Percentiles rank a stretch among this genome's conserved stretches.
Conservation (phyloP, 2,113 vertebrate genomes). For the Gadus chalcogrammus region DNA sequence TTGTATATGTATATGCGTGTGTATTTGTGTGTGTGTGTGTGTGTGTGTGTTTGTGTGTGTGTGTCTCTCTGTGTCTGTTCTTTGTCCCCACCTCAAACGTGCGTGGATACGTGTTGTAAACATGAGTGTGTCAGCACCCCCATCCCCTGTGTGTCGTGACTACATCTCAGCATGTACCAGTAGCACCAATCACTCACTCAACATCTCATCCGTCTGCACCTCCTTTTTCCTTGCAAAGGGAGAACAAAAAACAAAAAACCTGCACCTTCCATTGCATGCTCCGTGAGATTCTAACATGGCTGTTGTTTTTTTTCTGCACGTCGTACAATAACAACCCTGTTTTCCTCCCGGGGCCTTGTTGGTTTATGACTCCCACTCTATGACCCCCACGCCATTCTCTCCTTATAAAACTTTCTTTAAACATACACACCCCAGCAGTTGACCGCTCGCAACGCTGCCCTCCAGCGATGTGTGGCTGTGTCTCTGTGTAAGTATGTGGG, state of each 20-base stretch:
- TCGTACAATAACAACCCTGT: conserved; percentile 48
- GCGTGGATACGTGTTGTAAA: conserved; percentile 48
- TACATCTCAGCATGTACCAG: conserved; percentile 79
- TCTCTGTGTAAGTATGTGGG: conserved; percentile 32
- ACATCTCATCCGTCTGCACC: conserved; percentile 66
- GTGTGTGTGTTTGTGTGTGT: conserved; percentile 42
- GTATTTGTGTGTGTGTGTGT: conserved; percentile 34
- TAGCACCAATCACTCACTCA: conserved; percentile 64
- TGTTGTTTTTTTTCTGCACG: conserved; percentile 56
- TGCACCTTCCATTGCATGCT: conserved; percentile 81
- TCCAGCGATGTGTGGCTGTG: conserved; percentile 70
- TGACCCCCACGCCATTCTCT: conserved; percentile 47
- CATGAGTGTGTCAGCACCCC: conserved; percentile 60
- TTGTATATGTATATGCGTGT: conserved; percentile 8
- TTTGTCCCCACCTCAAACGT: conserved; percentile 52
- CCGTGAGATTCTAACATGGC: conserved; percentile 54
- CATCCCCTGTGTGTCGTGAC: conserved; percentile 70
- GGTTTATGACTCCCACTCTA: no score
- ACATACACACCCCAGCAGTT: no score
- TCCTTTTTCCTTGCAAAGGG: conserved; percentile 73
- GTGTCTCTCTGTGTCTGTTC: conserved; percentile 29
- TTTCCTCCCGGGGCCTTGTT: conserved; percentile 9
- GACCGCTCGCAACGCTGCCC: conserved; percentile 69
- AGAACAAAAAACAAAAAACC: conserved; percentile 33
- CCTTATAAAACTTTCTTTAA: conserved; percentile 20